Evolutionary conservation across 1,140 invertebrate species (phyloP), one percentile per base, ranked within the genome.

Genomic region (Campoletis sonorensis): DNA sequence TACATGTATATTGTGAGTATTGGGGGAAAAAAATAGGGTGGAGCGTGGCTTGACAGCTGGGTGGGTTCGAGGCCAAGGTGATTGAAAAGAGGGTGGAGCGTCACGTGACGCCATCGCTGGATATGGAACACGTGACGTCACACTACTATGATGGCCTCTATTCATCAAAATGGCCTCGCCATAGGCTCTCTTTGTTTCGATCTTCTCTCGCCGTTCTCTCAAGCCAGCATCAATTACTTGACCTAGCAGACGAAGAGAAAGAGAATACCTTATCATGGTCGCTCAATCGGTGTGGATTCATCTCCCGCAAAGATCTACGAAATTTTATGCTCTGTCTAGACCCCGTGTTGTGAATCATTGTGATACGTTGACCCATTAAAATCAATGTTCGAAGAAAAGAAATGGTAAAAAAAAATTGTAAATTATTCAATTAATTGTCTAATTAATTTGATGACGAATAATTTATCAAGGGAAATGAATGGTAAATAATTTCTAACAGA

Each of bases 31-130:
- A 91, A 91, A 92, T 87, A 87, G 91, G 91, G 91, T 92, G 91
- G 91, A 92, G 91, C 91, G 86, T 90, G 86, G 78, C 89, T 89
- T 91, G 91, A 92, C 91, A 92, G 90, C 90, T 92, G 91, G 91
- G 91, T 91, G 91, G 90, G 91, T 91, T 91, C 89, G 86, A 85
- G 88, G 86, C 90, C 87, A 91, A 92, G 91, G 90, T 92, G 91
- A 92, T 92, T 92, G 91, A 92, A 92, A 92, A 90, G 89, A 92
- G 91, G 91, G 91, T 92, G 91, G 91, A 92, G 91, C 90, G 90
- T 91, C 91, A 92, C 90, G 90, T 92, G 90, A 92, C 89, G 91
- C 91, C 91, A 92, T 92, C 88, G 86, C 86, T 89, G 89, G 87
- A 89, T 89, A 90, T 90, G 87, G 87, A 89, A 87, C 68, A 84